Evolutionary conservation across 2,113 vertebrate species (phyloP).

Genomic region (Neogale vison): DNA sequence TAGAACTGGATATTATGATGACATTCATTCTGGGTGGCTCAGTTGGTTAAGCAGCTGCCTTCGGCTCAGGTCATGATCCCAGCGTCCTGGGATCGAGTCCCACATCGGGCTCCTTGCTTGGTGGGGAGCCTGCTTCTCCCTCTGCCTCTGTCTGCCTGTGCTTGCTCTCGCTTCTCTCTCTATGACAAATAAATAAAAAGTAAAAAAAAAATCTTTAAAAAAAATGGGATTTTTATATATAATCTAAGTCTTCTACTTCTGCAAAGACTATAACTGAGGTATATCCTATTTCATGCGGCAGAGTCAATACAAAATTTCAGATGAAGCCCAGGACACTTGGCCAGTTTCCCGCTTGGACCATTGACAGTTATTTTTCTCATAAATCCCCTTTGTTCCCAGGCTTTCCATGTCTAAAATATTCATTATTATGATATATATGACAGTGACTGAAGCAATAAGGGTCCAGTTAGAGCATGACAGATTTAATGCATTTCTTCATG

Average conservation of each 20-base stretch:
- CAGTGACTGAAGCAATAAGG: background rate
- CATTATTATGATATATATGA: background rate
- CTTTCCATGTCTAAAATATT: background rate
- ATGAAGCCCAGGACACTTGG: background rate
- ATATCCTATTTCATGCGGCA: background rate
- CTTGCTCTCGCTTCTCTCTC: too few relatives aligned
- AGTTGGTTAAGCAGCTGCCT: too few relatives aligned
- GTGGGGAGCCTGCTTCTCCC: too few relatives aligned
- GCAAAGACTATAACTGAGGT: background rate
- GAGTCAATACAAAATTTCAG: background rate
- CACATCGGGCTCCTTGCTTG: too few relatives aligned
- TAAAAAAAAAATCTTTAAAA: too few relatives aligned
- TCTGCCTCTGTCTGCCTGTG: too few relatives aligned
- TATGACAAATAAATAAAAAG: too few relatives aligned
- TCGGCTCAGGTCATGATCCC: too few relatives aligned
- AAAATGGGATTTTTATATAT: background rate
- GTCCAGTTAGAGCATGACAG: background rate
- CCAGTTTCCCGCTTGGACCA: background rate
- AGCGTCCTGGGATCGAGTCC: too few relatives aligned
- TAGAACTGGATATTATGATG: background rate
- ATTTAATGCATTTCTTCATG: background rate
- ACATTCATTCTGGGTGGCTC: too few relatives aligned
- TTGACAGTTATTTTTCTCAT: background rate
- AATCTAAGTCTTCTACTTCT: background rate
- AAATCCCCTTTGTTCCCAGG: background rate